Percentiles rank a stretch among this genome's conserved stretches.
phyloP scores from a whole-genome alignment of 2,888 invertebrate species.

The Lepidochitona cinerea region DNA sequence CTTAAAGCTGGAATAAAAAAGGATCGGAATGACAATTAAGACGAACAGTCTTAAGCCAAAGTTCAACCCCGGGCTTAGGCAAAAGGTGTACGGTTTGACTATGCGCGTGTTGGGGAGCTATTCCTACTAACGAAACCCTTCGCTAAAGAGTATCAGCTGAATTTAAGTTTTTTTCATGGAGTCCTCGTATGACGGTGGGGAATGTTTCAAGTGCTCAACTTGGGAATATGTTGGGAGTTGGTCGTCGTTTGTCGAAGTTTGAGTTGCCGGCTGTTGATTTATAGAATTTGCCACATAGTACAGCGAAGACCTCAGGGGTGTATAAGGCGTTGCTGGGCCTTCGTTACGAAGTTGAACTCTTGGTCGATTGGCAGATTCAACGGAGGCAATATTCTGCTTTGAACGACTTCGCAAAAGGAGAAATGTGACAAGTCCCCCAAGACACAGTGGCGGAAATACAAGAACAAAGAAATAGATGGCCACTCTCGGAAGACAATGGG shows the following conservation, averaged over 20 bases:
- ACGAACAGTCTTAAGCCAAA: too few species aligned
- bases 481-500: not conserved
- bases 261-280: not conserved
- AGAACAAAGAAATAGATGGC: not conserved
- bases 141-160: too few species aligned
- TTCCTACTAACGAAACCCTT: too few species aligned
- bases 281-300: too few species aligned
- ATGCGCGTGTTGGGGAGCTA: too few species aligned
- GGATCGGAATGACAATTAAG: too few species aligned
- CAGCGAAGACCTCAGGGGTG: not conserved
- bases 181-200: not conserved
- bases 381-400: not conserved
- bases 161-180: not conserved
- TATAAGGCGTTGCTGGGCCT: not conserved
- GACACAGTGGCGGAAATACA: not conserved
- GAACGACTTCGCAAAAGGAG: not conserved
- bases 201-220: not conserved
- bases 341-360: not conserved
- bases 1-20: too few species aligned
- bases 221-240: not conserved
- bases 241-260: not conserved
- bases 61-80: too few species aligned
- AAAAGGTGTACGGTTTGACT: too few species aligned
- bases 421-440: not conserved
- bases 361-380: not conserved